Base-by-base conservation (phyloP, 2,113 vertebrate species). In the Orcinus orca region DNA sequence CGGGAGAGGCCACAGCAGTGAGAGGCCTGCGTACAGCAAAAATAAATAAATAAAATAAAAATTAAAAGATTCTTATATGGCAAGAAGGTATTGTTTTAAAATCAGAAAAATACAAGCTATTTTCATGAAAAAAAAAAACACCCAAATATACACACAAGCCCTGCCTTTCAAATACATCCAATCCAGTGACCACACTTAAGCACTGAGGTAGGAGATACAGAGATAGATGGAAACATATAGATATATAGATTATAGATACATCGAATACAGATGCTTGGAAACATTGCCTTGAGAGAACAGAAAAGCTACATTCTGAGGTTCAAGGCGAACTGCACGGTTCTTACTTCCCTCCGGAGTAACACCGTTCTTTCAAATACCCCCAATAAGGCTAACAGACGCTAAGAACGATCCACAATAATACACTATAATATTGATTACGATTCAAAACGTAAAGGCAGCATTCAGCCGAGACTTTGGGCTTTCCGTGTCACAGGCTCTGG, bases 81-180 rank as follows among this genome's bases (percentile, higher is more conserved):
- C 25, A 87, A 87, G 25, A 87, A 74, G 29, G 29, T 50, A 33
- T 41, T 88, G 38, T 82, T 86, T 93, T 95, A 83, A 83, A 89
- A 62, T 86, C 17, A 65, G 50, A 93, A 84, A 87, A 62, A 31
- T 14, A 26, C 0, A 44, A 76, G 18, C 73, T 47, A 44, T 76
- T 71, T 85, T 88, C n/a, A 21, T 17, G 21, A 26, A 31, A 74
- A 44, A 41, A 60, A 47, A 17, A 47, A 17, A 31, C 9, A 11
- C 18, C 29, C 70, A 77, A 33, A 62, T 36, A 41, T 25, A 87
- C 36, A 68, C 44, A 20, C 3, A 71, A 82, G 9, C 31, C n/a
- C 58, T 62, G 26, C 44, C 14, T 92, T 74, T 76, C 58, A 60
- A 58, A 41, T 44, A 31, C 26, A 11, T 36, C 65, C 38, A 25